phyloP scores from a whole-genome alignment of 1,140 invertebrate species.

The Stenopsyche tienmushanensis region DNA sequence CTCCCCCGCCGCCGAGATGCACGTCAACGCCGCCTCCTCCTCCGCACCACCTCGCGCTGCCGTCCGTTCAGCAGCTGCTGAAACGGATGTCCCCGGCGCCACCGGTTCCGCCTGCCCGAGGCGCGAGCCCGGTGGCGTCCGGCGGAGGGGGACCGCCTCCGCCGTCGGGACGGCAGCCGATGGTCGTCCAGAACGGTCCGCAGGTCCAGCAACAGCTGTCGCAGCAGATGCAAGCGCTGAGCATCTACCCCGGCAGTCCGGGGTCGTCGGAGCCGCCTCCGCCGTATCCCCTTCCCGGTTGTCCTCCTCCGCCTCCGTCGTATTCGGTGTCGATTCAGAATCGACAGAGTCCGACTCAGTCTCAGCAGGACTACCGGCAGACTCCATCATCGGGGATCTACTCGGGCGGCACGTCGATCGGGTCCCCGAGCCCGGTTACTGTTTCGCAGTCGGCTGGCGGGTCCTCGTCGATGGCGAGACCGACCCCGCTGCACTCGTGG shows the following conservation, averaged over 20 bases:
- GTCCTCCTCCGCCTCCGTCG: slow-evolving; percentile 75
- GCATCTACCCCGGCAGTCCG: slow-evolving; percentile 66
- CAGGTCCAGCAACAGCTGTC: slow-evolving; percentile 81
- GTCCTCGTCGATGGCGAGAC: slow-evolving; percentile 65
- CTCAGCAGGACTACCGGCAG: slow-evolving; percentile 75
- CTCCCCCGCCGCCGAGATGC: slow-evolving; percentile 69
- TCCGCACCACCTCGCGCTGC: slow-evolving; percentile 62
- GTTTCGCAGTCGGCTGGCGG: slow-evolving; percentile 63
- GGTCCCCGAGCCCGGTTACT: slow-evolving; percentile 79
- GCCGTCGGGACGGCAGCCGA: slow-evolving; percentile 62
- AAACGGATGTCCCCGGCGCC: slow-evolving; percentile 83
- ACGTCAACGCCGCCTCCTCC: slow-evolving; percentile 70
- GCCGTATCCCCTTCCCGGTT: slow-evolving; percentile 69
- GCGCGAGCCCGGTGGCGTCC: slow-evolving; percentile 73
- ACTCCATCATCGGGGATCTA: slow-evolving; percentile 79
- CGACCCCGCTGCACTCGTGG: slow-evolving; percentile 74
- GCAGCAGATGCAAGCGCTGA: slow-evolving; percentile 85
- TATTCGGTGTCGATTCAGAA: slow-evolving; percentile 84
- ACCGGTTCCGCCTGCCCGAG: slow-evolving; percentile 61
- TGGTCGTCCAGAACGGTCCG: slow-evolving; percentile 79
- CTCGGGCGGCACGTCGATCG: slow-evolving; percentile 75
- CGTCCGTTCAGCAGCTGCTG: slow-evolving; percentile 77
- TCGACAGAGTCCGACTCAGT: slow-evolving; percentile 80
- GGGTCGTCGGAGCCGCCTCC: slow-evolving; percentile 71
- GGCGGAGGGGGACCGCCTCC: slow-evolving; percentile 48